Percentiles rank a stretch among this genome's conserved stretches.
Evolutionary conservation across 2,113 vertebrate genomes (phyloP).

Genomic region (Cryptomyrus ogoouensis): DNA sequence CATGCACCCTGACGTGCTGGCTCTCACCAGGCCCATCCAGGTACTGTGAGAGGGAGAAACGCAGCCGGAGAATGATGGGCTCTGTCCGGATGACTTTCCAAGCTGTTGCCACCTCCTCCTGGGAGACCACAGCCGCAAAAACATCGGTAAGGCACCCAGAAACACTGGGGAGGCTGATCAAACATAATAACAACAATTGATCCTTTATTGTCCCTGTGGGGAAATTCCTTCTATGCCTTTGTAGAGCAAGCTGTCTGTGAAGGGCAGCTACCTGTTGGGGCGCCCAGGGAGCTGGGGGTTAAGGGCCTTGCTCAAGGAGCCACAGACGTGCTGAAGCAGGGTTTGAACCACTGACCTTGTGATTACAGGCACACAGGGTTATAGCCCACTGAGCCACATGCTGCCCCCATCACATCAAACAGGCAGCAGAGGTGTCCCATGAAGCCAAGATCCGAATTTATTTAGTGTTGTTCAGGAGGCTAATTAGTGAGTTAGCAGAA

Average conservation of each 20-base stretch:
- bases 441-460: conserved; percentile 30
- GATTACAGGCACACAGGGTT: too few relatives aligned
- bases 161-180: neutral
- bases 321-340: too few relatives aligned
- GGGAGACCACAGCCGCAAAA: conserved; percentile 39
- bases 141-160: conserved; percentile 42
- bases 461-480: neutral
- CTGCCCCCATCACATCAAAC: neutral
- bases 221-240: too few relatives aligned
- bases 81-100: conserved; percentile 98
- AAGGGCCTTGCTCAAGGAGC: too few relatives aligned
- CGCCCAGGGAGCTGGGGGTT: too few relatives aligned
- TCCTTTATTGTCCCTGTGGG: too few relatives aligned
- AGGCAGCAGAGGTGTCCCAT: neutral
- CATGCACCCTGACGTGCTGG: conserved; percentile 22
- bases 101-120: conserved; percentile 98
- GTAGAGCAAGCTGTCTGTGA: too few relatives aligned
- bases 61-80: conserved; percentile 87
- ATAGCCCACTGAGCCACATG: too few relatives aligned
- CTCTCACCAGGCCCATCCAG: conserved; percentile 95
- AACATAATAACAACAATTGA: too few relatives aligned
- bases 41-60: conserved; percentile 97
- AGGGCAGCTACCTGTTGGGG: too few relatives aligned
- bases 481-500: conserved; percentile 24
- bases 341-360: too few relatives aligned